A percentile compares a stretch with the other conserved stretches of the same genome.
Conservation (phyloP, 2,113 vertebrate genomes). For the Acanthochromis polyacanthus region DNA sequence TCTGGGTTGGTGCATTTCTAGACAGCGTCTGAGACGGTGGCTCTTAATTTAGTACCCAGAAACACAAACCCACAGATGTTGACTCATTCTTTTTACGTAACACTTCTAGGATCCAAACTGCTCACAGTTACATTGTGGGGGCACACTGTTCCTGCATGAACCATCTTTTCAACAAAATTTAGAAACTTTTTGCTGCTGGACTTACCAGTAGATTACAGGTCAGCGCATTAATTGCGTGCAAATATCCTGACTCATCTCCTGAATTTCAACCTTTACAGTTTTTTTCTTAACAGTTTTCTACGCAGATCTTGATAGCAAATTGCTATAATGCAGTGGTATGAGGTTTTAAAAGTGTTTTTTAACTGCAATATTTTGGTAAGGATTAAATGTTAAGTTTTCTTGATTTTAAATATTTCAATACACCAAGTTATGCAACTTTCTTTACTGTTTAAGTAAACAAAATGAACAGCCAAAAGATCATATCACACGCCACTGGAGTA, state of each 20-base stretch:
- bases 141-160: background rate
- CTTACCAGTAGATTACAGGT: background rate
- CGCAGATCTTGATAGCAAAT: no score
- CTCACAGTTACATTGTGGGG: conserved; percentile 20
- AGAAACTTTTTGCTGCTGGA: background rate
- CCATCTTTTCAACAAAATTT: background rate
- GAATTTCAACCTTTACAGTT: background rate
- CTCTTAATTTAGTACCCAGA: conserved; percentile 27
- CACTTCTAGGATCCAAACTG: conserved; percentile 27
- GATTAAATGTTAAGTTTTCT: background rate
- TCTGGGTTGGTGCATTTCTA: background rate
- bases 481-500: background rate
- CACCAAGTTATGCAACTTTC: background rate
- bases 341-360: no score
- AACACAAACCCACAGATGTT: conserved; percentile 57
- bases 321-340: no score
- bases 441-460: background rate
- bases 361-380: background rate
- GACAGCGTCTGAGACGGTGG: conserved; percentile 17
- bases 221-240: background rate
- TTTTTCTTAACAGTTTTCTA: background rate
- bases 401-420: background rate
- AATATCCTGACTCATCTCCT: background rate
- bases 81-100: conserved; percentile 62
- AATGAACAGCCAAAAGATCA: background rate